Base-by-base conservation (phyloP, 2,797 vertebrate genomes). In the Pangasius djambal region DNA sequence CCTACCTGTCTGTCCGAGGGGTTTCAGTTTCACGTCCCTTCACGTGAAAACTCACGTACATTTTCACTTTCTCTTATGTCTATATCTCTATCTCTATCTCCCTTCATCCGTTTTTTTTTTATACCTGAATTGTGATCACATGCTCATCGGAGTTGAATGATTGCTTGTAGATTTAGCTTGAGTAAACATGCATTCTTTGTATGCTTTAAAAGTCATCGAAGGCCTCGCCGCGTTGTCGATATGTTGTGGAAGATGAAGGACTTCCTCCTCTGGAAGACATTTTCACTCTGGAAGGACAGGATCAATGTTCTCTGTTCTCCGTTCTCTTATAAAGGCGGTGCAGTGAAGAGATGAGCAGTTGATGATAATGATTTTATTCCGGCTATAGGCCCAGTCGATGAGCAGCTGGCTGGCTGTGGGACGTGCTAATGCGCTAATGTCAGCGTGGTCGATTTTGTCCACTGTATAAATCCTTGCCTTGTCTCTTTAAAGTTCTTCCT, bases 301-400 rank as follows among this genome's bases (percentile, higher is more conserved):
- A 95, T 96, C 93, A 86, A 96, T 96, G 93, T 88, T 74, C 91
- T 92, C 78, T 4, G 40, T 40, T 40, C 40, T 89, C 89, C 93
- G 93, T 93, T 94, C 96, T 95, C 93, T 95, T 93, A 93, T 96
- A 94, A 95, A 90, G 93, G 93, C 91, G 93, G 92, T 93, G 93
- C 91, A 93, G 94, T 91, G 88, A 90, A 92, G 85, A 88, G 90
- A 93, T 93, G 83, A 89, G 90, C 81, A 82, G 78, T 93, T 93
- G 90, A 91, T 90, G 89, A 89, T 87, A 89, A 91, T 70, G 91
- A 90, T 93, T 91, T 91, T 57, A 63, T 86, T 92, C 90, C 90
- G 91, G 92, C 93, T 67, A 77, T 85, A 70, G 86, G 86, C 75
- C 10, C 82, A 15, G 82, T 91, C 28, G 87, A 89, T 86, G 89